These are phyloP conservation scores for Suricata suricatta DNA, from an alignment of 2,113 vertebrate genomes.

Conservation along the genomic window DNA sequence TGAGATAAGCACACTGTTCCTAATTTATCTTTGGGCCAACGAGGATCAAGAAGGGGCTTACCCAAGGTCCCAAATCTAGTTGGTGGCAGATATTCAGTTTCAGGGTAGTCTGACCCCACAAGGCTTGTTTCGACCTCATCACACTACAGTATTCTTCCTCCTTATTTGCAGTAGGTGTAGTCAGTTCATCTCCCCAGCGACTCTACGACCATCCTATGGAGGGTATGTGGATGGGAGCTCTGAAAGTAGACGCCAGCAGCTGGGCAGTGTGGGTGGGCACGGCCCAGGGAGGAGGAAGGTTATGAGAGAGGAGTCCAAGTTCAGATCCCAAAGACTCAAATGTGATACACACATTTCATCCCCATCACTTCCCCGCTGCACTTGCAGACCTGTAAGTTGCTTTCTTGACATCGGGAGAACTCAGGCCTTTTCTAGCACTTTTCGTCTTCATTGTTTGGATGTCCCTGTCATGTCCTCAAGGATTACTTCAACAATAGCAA, in stretches of 20 bases:
- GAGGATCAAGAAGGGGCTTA: background rate
- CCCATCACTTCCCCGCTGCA: background rate
- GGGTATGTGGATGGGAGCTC: background rate
- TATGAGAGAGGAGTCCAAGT: background rate
- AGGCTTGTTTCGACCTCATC: background rate
- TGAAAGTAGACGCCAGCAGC: background rate
- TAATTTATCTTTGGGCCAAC: background rate
- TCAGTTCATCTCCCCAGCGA: background rate
- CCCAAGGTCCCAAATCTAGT: background rate
- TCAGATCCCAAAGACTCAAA: background rate
- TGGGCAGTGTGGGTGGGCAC: background rate
- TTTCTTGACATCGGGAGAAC: background rate
- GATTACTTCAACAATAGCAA: background rate
- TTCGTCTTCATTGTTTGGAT: background rate
- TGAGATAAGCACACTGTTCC: background rate
- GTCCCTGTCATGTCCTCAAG: background rate
- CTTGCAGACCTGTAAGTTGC: background rate
- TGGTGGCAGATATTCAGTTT: background rate
- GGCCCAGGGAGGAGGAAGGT: background rate
- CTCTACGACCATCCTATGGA: background rate
- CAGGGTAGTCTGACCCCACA: background rate
- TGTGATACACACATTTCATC: background rate
- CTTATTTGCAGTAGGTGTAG: background rate
- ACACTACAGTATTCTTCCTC: background rate
- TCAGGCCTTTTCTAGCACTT: background rate